phyloP scores from a whole-genome alignment of 2,888 invertebrate genomes.

The Merodon equestris region DNA sequence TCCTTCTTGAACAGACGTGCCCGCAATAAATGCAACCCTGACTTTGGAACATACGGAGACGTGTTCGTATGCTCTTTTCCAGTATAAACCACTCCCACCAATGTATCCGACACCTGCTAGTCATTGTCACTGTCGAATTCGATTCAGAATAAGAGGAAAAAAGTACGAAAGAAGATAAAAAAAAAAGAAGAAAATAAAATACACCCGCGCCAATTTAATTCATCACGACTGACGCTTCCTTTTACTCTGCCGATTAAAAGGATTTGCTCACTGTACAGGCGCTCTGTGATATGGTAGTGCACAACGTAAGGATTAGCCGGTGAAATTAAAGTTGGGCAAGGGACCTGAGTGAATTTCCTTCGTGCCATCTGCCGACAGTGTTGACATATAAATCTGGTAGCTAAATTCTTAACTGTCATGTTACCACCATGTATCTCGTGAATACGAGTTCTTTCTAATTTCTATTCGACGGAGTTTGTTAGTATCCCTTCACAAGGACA shows the following conservation, averaged over 20 bases:
- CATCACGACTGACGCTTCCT: conserved; percentile 28
- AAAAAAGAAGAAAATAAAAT: conserved; percentile 8
- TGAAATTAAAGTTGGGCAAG: conserved; percentile 23
- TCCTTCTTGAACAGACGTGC: not conserved
- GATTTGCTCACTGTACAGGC: conserved; percentile 21
- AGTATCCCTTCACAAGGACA: conserved; percentile 14
- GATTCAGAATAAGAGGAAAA: not conserved
- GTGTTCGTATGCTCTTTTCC: too few relatives aligned
- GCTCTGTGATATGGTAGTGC: conserved; percentile 14
- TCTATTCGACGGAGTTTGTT: conserved; percentile 8
- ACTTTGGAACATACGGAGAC: not conserved
- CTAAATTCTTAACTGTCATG: conserved; percentile 41
- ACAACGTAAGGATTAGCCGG: conserved; percentile 29
- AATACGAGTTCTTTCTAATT: not conserved
- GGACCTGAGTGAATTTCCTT: conserved; percentile 8
- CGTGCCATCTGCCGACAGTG: conserved; percentile 1
- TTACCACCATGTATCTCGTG: conserved; percentile 19
- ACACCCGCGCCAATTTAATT: conserved; percentile 37
- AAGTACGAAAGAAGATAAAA: not conserved
- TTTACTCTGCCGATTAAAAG: conserved; percentile 35
- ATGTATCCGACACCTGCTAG: too few relatives aligned
- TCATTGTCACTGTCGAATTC: conserved; percentile 12
- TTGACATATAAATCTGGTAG: conserved; percentile 45
- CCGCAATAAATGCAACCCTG: conserved; percentile 5
- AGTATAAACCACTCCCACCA: too few relatives aligned